Percentiles rank a stretch among this genome's conserved stretches.
phyloP scores from a whole-genome alignment of 2,888 invertebrate genomes.

The Pantelozetes paolii region DNA sequence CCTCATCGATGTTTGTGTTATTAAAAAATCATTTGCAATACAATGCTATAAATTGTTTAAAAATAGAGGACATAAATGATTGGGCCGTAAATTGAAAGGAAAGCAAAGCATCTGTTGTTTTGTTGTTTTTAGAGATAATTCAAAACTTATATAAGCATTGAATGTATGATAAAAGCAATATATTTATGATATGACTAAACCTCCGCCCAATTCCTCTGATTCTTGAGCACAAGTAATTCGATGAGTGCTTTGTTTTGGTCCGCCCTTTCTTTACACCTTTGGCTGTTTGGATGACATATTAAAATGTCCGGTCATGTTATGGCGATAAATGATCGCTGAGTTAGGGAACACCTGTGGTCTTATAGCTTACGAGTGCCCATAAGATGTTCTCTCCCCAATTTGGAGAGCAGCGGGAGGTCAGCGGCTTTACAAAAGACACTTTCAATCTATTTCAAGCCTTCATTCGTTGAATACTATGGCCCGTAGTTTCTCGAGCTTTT shows the following conservation, averaged over 20 bases:
- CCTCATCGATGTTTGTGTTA: no score
- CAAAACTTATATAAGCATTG: constrained; percentile 1
- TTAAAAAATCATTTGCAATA: no score
- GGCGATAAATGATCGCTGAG: constrained; percentile 27
- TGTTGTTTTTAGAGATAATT: background rate
- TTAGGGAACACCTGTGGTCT: constrained; percentile 32
- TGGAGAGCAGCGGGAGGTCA: constrained; percentile 25
- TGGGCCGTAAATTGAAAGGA: constrained; percentile 12
- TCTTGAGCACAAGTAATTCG: background rate
- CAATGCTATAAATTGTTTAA: no score
- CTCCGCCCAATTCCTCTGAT: constrained; percentile 3
- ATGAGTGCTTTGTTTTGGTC: background rate
- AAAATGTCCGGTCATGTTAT: constrained; percentile 31
- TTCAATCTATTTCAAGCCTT: constrained; percentile 33
- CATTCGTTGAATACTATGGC: background rate
- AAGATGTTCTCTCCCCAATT: constrained; percentile 31
- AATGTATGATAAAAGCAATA: background rate
- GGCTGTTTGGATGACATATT: constrained; percentile 14
- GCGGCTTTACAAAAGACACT: constrained; percentile 30
- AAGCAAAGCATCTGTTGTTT: constrained; percentile 24
- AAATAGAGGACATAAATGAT: constrained; percentile 2
- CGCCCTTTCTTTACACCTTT: constrained; percentile 31
- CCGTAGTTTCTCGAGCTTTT: background rate
- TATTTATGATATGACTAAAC: background rate
- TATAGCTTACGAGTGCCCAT: constrained; percentile 2